Conservation (phyloP, 2,113 vertebrate genomes). For the Porphyrio hochstetteri region DNA sequence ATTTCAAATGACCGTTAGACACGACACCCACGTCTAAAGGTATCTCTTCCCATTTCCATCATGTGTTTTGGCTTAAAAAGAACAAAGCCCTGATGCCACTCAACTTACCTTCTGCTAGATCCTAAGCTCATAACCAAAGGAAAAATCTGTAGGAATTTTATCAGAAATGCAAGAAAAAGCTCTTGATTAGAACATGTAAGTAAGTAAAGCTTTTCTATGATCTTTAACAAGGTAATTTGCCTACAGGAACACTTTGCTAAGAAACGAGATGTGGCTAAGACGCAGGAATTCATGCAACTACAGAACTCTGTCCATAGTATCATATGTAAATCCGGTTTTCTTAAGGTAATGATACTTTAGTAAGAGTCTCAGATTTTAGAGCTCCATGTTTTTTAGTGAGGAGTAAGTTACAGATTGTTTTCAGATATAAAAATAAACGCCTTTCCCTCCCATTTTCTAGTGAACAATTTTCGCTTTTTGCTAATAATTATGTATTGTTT, state of each 20-base stretch:
- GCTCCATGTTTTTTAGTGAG: background rate
- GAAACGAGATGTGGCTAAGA: background rate
- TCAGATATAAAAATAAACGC: background rate
- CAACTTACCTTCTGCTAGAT: background rate
- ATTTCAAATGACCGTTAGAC: background rate
- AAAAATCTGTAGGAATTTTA: background rate
- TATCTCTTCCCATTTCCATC: background rate
- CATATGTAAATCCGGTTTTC: background rate
- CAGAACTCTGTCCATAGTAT: background rate
- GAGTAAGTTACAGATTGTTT: background rate
- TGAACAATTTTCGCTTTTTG: background rate
- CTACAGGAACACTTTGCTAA: background rate
- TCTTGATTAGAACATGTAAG: background rate
- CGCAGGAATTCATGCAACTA: background rate
- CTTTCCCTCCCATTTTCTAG: background rate
- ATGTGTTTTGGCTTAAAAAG: background rate
- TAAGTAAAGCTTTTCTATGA: background rate
- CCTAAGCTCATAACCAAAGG: background rate
- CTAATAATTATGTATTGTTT: background rate
- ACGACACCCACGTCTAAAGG: background rate
- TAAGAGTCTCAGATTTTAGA: background rate
- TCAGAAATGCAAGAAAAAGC: background rate
- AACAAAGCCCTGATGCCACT: background rate
- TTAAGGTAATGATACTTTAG: background rate
- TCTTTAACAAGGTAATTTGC: background rate